Evolutionary conservation across 2,888 invertebrate genomes (phyloP), one percentile per base, ranked within the genome.

Genomic region (Lepidochrysops patricia): DNA sequence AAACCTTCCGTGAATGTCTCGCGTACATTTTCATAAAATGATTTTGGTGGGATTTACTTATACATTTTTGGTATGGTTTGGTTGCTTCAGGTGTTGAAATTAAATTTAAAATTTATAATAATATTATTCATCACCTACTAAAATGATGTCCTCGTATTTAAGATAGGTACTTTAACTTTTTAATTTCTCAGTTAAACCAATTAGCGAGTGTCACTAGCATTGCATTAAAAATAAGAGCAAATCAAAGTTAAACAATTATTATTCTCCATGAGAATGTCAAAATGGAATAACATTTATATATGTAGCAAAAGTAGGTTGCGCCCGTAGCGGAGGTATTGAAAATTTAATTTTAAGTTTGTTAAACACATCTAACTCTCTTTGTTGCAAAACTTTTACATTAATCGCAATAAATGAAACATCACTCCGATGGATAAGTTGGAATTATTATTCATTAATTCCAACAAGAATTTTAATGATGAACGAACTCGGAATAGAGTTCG

Each of bases 221-320:
- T 23, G 12, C 49, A 2, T 25, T n/a, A 9, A 29, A 54, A 54
- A 13, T 4, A 32, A 7, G 13, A 27, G 13, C 15, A 9, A 54
- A 19, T 54, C 15, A 32, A 54, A 54, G 32, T 29, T 32, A 1
- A 9, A 23, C 15, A 52, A n/a, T 32, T 5, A 15, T 12, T 29
- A 29, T 19, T 19, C 27, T 26, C 13, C n/a, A 54, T 15, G 52
- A 15, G 15, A 29, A 71, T 65, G 68, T 74, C 72, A 77, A 73
- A 71, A 74, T 73, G 72, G 73, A 74, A 76, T 76, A 76, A 72
- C 68, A 67, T 74, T 72, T 67, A 72, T 74, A 74, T 77, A 74
- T 71, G 49, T 65, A 64, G 67, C 67, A 66, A 60, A 70, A 76
- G 64, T 67, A 67, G 63, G 65, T 65, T 62, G 67, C 68, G 70